These are phyloP conservation scores for Aleadryas rufinucha DNA, from an alignment of 2,113 vertebrate species.

Conservation along the genomic window DNA sequence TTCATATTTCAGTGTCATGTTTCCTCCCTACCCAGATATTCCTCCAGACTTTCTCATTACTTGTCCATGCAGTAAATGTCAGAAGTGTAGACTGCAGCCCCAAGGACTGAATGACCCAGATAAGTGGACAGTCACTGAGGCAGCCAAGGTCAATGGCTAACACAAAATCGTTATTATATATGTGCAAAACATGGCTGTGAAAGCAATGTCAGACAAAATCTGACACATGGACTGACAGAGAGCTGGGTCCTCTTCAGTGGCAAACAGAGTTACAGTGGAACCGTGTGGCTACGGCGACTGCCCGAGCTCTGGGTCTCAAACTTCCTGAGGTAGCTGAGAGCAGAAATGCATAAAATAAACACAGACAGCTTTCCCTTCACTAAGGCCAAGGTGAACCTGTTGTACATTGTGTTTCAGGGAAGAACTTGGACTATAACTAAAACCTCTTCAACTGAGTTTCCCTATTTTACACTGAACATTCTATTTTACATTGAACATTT, in stretches of 20 bases:
- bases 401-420: neutral
- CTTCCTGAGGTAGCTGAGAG: neutral
- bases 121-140: neutral
- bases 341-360: neutral
- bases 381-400: neutral
- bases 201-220: neutral
- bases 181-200: fast-evolving
- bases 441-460: neutral
- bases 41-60: neutral
- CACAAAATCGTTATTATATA: neutral
- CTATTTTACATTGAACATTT: neutral
- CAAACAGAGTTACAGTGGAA: neutral
- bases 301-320: neutral
- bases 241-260: neutral
- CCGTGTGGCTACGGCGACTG: fast-evolving
- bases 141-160: neutral
- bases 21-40: neutral
- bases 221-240: neutral
- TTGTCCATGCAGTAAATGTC: neutral
- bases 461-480: neutral
- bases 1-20: neutral
- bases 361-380: neutral
- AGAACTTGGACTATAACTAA: neutral
- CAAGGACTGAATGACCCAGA: neutral
- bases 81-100: neutral